A percentile compares a stretch with the other conserved stretches of the same genome.
phyloP scores from a whole-genome alignment of 2,888 invertebrate species.

The Ectemnius continuus region DNA sequence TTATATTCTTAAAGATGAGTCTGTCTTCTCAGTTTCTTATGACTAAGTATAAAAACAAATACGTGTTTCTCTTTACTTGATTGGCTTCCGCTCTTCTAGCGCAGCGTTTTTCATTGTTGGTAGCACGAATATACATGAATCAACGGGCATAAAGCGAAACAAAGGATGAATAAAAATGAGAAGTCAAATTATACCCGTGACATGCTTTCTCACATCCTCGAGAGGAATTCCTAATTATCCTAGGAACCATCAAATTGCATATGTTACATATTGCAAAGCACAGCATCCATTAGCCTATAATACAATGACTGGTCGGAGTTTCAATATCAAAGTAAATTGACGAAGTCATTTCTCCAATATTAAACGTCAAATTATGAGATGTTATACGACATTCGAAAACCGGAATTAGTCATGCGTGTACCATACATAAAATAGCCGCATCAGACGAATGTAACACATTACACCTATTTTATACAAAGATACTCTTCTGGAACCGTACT shows the following conservation, averaged over 20 bases:
- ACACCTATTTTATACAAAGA: conserved; percentile 2
- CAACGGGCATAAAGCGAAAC: background rate
- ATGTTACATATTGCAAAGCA: conserved; percentile 47
- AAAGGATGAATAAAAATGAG: conserved; percentile 4
- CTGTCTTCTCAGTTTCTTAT: background rate
- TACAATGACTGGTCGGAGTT: conserved; percentile 24
- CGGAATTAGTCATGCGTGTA: conserved; percentile 38
- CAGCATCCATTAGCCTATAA: conserved; percentile 39
- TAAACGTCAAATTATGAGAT: conserved; percentile 30
- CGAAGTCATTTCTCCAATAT: conserved; percentile 20
- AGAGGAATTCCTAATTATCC: conserved; percentile 30
- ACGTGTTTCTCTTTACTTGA: background rate
- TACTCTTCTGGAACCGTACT: background rate
- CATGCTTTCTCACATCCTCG: background rate
- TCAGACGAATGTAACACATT: background rate
- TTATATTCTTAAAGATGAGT: too few relatives aligned
- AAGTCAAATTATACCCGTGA: background rate
- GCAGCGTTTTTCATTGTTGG: too few relatives aligned
- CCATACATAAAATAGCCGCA: conserved; percentile 4
- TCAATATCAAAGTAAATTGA: conserved; percentile 33
- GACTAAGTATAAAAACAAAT: conserved; percentile 12
- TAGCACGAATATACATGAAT: too few relatives aligned
- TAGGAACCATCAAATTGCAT: conserved; percentile 39
- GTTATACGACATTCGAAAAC: conserved; percentile 20
- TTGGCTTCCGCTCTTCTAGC: too few relatives aligned